Base-by-base conservation (phyloP, 2,888 invertebrate genomes). In the Cataglyphis cursor region DNA sequence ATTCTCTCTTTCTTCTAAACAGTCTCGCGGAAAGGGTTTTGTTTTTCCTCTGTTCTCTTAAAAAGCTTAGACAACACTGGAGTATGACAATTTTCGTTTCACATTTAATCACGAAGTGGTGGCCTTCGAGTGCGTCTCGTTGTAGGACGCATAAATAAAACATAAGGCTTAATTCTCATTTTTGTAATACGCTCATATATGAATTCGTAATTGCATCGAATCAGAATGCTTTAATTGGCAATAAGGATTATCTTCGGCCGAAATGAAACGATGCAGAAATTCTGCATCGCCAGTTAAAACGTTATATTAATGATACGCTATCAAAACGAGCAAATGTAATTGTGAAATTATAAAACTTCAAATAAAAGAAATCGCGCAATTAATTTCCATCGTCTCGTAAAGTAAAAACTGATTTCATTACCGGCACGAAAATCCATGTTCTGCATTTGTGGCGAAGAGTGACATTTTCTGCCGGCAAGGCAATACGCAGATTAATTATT, bases 41-140 rank as follows among this genome's bases (percentile, higher is more conserved):
- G 6, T 62, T 24, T 75, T 51, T 64, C 48, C 62, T 81, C 68
- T 65, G 78, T 75, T 85, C 81, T 62, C 81, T 81, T 81, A 86
- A 84, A 82, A 88, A 89, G 87, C 75, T 85, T 88, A 85, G 87
- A 88, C 82, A 88, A 89, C 85, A 82, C 76, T 81, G 86, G 84
- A 89, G 81, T 80, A 75, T 81, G 83, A 82, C 70, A 28, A 82
- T 80, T 70, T 75, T 74, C 35, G 64, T 68, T 74, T 88, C 72
- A 66, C 84, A 82, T 82, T 83, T 80, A 86, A 80, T 84, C 87
- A 86, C 82, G 54, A 85, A 86, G 85, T 87, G 85, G 61, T 44
- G 62, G 82, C 86, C 84, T 82, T 84, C 90, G 89, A 87, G 85
- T 76, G 84, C 88, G 82, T 85, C 88, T 86, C 68, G 35, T 59